Percentiles rank a stretch among this genome's conserved stretches.
These are phyloP conservation scores for Cyanoramphus novaezelandiae DNA, from an alignment of 2,113 vertebrate species.

Conservation along the genomic window DNA sequence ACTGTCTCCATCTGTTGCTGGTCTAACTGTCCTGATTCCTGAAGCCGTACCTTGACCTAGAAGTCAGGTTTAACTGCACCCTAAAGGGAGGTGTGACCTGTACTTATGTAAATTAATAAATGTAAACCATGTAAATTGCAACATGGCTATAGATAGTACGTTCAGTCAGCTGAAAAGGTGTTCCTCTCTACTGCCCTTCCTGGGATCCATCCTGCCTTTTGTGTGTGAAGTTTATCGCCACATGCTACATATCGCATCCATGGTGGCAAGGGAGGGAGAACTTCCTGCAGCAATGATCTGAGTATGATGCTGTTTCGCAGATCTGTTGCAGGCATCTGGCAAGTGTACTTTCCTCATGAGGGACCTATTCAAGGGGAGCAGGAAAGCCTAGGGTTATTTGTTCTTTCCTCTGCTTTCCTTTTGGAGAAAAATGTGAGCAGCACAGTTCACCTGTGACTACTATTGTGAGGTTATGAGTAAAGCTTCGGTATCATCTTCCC, in stretches of 20 bases:
- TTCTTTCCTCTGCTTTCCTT: neutral
- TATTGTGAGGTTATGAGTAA: neutral
- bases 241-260: neutral
- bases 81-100: neutral
- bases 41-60: neutral
- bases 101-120: neutral
- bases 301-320: neutral
- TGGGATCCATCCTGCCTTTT: neutral
- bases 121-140: neutral
- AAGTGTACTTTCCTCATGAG: neutral
- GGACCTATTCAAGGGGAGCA: neutral
- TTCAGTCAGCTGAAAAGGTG: neutral
- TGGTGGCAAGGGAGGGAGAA: neutral
- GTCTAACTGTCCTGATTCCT: neutral
- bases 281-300: neutral
- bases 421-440: neutral
- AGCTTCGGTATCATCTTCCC: neutral
- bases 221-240: neutral
- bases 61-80: neutral
- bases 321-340: neutral
- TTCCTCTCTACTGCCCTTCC: neutral
- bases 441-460: neutral
- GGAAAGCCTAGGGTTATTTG: neutral
- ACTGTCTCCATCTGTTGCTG: neutral
- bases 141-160: rapidly evolving